Evolutionary conservation across 2,888 invertebrate species (phyloP).

Genomic region (Hybos culiciformis): DNA sequence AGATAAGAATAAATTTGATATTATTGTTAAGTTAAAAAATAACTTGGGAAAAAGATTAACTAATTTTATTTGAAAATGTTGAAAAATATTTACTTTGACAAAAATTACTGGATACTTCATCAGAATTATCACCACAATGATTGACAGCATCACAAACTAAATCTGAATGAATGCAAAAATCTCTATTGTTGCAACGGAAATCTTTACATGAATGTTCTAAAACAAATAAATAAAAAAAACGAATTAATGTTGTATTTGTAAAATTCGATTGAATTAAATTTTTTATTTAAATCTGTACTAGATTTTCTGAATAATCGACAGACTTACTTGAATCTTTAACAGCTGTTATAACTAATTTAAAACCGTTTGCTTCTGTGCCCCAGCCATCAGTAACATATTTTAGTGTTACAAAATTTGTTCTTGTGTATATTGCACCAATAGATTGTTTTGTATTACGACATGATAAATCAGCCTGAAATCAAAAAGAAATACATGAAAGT

Average conservation of each 20-base stretch:
- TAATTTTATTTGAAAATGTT: neutral
- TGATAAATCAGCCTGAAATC: slow-evolving; percentile 71
- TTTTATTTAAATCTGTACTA: neutral
- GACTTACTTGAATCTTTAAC: slow-evolving; percentile 88
- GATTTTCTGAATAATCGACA: neutral
- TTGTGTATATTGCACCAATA: slow-evolving; percentile 76
- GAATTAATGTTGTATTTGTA: slow-evolving; percentile 15
- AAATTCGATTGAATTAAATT: neutral
- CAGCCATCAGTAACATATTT: slow-evolving; percentile 88
- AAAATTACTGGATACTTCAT: slow-evolving; percentile 70
- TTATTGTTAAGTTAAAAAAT: neutral
- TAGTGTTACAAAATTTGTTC: slow-evolving; percentile 86
- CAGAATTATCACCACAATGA: slow-evolving; percentile 88
- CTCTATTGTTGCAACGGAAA: slow-evolving; percentile 72
- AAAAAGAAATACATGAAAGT: slow-evolving; percentile 22
- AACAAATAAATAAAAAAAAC: slow-evolving; percentile 22
- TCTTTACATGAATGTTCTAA: slow-evolving; percentile 79
- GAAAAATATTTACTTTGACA: slow-evolving; percentile 58
- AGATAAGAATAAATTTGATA: neutral
- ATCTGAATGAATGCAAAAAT: slow-evolving; percentile 86
- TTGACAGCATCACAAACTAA: slow-evolving; percentile 84
- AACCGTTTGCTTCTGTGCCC: slow-evolving; percentile 85
- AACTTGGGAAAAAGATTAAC: neutral
- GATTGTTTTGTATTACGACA: slow-evolving; percentile 83
- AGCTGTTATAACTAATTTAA: slow-evolving; percentile 85